Conservation (phyloP, 2,797 vertebrate genomes). For the Heterohyrax brucei region DNA sequence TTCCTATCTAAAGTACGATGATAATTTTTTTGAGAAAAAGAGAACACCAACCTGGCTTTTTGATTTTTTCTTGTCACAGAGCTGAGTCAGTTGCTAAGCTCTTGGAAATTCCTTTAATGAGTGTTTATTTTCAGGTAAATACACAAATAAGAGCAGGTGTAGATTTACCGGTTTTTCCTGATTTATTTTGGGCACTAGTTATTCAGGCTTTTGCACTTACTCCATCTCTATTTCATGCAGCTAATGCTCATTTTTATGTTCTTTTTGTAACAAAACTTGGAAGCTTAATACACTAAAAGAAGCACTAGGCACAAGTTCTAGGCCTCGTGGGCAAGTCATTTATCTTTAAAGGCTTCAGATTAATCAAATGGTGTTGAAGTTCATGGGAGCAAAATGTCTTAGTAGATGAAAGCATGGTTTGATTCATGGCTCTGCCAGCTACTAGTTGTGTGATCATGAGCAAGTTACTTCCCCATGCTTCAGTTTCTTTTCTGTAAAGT, state of each 20-base stretch:
- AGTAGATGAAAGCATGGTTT: not conserved
- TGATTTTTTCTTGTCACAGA: constrained; percentile 29
- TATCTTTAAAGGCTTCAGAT: not conserved
- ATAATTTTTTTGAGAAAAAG: too few species aligned
- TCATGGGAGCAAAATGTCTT: not conserved
- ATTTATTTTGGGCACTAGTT: not conserved
- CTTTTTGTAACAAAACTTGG: not conserved
- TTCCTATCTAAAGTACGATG: too few species aligned
- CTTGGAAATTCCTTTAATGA: constrained; percentile 51
- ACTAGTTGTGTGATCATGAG: not conserved
- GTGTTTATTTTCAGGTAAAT: constrained; percentile 55
- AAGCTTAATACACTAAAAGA: not conserved
- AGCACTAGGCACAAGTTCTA: accelerated
- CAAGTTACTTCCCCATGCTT: not conserved
- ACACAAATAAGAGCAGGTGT: not conserved
- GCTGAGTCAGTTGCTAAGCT: constrained; percentile 12
- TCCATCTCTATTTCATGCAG: not conserved
- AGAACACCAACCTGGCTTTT: not conserved
- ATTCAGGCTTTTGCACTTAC: not conserved
- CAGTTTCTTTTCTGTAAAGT: not conserved
- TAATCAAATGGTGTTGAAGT: not conserved
- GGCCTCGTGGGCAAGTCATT: not conserved
- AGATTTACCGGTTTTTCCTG: not conserved
- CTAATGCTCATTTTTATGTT: not conserved
- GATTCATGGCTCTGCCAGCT: not conserved